Base-by-base conservation (phyloP, 2,113 vertebrate species). In the Sinocyclocheilus anophthalmus region DNA sequence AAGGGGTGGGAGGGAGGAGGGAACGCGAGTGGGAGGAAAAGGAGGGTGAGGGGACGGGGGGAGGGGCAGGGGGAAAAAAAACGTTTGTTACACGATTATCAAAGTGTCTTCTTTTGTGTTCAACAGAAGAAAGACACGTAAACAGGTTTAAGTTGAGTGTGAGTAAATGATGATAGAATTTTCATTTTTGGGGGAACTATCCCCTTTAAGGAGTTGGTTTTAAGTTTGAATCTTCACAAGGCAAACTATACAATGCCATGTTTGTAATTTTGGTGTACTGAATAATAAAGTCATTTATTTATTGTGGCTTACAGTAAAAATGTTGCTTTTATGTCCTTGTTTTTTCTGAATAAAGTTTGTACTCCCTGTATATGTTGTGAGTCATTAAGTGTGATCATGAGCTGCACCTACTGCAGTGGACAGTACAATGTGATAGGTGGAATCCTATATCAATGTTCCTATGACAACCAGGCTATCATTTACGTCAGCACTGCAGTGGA, bases 401-500 rank as follows among this genome's bases (percentile, higher is more conserved):
- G 65, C 42, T 69, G 61, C 61, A 81, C 59, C 42, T 72, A 8
- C 6, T 83, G 45, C 13, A 50, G 45, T 13, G 10, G 70, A 88
- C 76, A 30, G 22, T 45, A 81, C 57, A 86, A 76, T 84, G 30
- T 55, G 72, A 90, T 59, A 79, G 63, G 57, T 80, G 83, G 87
- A 82, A 85, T 87, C 80, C 4, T 85, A 85, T 88, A 87, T 87
- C 81, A 53, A 50, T 22, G 87, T 90, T 69, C 59, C 87, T 72
- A 75, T 76, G 81, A 87, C 78, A 81, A 88, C 85, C 13, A 81
- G 80, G 87, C 89, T 90, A 90, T 90, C 89, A 80, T 12, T 87
- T 83, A 88, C 89, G 30, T 85, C 73, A 85, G 42, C 57, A 20
- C 24, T 76, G 55, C 76, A 59, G 79, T 88, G 87, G 87, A 90